Evolutionary conservation across 1,140 invertebrate species (phyloP), one percentile per base, ranked within the genome.

Genomic region (Bombus confusus): DNA sequence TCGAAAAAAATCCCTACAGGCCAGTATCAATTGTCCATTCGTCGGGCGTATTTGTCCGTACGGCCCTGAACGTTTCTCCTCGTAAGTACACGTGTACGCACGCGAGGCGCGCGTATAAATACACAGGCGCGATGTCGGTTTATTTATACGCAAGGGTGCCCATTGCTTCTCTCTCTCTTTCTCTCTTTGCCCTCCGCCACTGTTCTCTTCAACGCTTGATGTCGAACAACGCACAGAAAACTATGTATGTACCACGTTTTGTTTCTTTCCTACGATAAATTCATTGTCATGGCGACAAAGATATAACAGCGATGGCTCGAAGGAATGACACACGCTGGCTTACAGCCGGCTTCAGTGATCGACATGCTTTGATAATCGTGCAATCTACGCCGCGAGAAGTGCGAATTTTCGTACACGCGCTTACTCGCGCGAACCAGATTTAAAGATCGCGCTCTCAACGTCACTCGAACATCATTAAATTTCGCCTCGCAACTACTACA

Each of bases 1-100:
- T 81, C 68, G 72, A 76, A 39, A 76, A 71, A 43, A 22, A 28
- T 74, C 71, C 57, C 47, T 28, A 59, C 22, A 47, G 39, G 18
- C 28, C 12, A 28, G 6, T 43, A 18, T 31, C 59, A n/a, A 79
- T 71, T 76, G 82, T 57, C 28, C 64, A 88, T 87, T 85, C 86
- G 62, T 39, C 72, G 41, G 57, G 77, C 77, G 72, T 88, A 64
- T 69, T 62, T 37, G 52, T 83, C 39, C 57, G n/a, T 84, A 87
- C 77, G 86, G 87, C 77, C 82, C 87, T 87, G 86, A 88, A 31
- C 57, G 82, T 85, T 88, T 84, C 72, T 88, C 82, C 81, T 75
- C 86, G 74, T 22, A 64, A 73, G 84, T 88, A 80, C 74, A 89
- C 83, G 83, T 88, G 82, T 86, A 77, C 69, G 78, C 47, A 69